Conservation (phyloP, 2,888 invertebrate species). For the Rhamnusium bicolor region DNA sequence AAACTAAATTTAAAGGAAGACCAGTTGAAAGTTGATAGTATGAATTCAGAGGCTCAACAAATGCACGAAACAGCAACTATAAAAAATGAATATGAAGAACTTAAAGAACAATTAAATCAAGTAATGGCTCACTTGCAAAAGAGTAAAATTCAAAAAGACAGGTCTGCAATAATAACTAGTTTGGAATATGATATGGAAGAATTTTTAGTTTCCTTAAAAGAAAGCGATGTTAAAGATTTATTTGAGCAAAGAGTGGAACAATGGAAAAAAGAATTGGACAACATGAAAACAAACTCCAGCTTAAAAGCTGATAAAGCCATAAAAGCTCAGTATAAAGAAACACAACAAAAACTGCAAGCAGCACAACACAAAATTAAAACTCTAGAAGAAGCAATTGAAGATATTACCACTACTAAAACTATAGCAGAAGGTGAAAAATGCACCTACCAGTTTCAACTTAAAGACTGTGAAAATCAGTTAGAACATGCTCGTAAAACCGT, state of each 20-base stretch:
- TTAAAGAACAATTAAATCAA: slow-evolving; percentile 51
- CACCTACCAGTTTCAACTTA: slow-evolving; percentile 50
- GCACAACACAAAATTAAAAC: slow-evolving; percentile 48
- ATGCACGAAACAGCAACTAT: slow-evolving; percentile 29
- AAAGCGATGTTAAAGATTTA: slow-evolving; percentile 40
- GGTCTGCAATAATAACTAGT: slow-evolving; percentile 29
- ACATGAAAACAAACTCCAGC: slow-evolving; percentile 32
- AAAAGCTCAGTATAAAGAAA: slow-evolving; percentile 48
- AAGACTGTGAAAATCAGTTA: slow-evolving; percentile 42
- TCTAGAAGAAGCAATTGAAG: slow-evolving; percentile 53
- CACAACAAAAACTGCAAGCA: slow-evolving; percentile 45
- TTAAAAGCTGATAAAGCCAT: slow-evolving; percentile 39
- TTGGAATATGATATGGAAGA: slow-evolving; percentile 48
- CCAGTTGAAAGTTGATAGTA: background rate
- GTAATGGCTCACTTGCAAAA: slow-evolving; percentile 51
- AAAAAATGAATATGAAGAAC: slow-evolving; percentile 47
- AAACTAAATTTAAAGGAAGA: slow-evolving; percentile 40
- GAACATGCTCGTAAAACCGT: slow-evolving; percentile 29
- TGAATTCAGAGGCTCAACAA: background rate
- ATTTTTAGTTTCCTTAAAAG: slow-evolving; percentile 40
- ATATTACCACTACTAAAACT: slow-evolving; percentile 54
- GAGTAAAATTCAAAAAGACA: slow-evolving; percentile 23
- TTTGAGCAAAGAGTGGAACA: slow-evolving; percentile 48
- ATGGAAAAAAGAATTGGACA: slow-evolving; percentile 46
- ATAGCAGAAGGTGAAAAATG: slow-evolving; percentile 57